Evolutionary conservation across 2,113 vertebrate genomes (phyloP).

Genomic region (Zosterops borbonicus): DNA sequence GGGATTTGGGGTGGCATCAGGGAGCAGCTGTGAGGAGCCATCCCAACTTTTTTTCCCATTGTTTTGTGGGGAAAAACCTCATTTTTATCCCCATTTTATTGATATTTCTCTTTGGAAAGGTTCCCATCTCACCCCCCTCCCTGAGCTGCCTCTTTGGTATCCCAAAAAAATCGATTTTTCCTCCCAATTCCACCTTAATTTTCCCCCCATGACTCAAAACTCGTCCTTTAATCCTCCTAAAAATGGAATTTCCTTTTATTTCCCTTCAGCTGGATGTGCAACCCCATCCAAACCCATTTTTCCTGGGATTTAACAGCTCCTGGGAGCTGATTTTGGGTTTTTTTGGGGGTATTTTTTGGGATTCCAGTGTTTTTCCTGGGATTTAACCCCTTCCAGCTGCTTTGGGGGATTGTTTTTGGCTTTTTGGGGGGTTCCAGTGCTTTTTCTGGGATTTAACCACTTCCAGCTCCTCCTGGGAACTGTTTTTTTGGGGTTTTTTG

Average conservation of each 20-base stretch:
- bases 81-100: not conserved
- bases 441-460: too few species aligned
- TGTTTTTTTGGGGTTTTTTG: too few species aligned
- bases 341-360: too few species aligned
- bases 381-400: not conserved
- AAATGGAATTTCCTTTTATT: not conserved
- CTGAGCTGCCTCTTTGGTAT: not conserved
- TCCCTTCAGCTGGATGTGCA: not conserved
- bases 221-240: not conserved
- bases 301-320: too few species aligned
- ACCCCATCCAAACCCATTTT: not conserved
- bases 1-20: too few species aligned
- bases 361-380: too few species aligned
- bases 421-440: too few species aligned
- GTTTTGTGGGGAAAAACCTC: rapidly evolving
- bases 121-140: not conserved
- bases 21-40: too few species aligned
- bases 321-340: too few species aligned
- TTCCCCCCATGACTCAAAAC: rapidly evolving
- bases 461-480: too few species aligned
- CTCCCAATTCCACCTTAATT: not conserved
- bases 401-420: too few species aligned
- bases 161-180: not conserved
- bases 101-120: not conserved
- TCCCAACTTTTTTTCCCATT: rapidly evolving